Evolutionary conservation across 2,113 vertebrate species (phyloP), one percentile per base, ranked within the genome.

Genomic region (Malurus cyaneus): DNA sequence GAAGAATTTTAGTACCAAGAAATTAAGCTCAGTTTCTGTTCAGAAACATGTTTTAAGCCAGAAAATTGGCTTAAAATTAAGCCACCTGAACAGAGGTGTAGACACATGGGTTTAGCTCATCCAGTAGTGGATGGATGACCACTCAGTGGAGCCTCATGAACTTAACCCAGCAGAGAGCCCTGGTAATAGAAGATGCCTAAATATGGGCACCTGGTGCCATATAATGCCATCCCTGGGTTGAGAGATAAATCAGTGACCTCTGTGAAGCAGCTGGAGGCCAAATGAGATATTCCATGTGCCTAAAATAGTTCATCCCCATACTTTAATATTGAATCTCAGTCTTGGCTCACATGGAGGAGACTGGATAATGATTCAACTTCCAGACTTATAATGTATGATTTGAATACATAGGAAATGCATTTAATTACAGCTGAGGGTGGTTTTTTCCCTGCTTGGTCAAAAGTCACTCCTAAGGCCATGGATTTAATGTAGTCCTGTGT

Each of bases 71-170:
- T 90, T 79, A 39, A 79, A 94, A 54, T 25, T 20, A n/a, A 32
- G 46, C 36, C 18, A 61, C 20, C 24, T 69, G 65, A 47, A 31
- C 19, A 21, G 19, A 79, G 26, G 10, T 39, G 17, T 26, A 67
- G 46, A 24, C 20, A 39, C 28, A 16, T 0, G 0, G 31, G 7
- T 4, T 62, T 54, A 52, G 7, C 11, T 77, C 42, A n/a, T 25
- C 29, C 15, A 29, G 5, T 12, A 57, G 52, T 53, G 2, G 1
- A 15, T 15, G 13, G 23, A 82, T 0, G 6, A 26, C 2, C 29
- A 34, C 32, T 5, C 46, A 47, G 6, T 12, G 17, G 6, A 80
- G 31, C 26, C n/a, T 41, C 61, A 6, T 57, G 24, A 65, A 34
- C n/a, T 56, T 31, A 60, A 18, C 18, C 19, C 34, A 56, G 6